Evolutionary conservation across 2,888 invertebrate species (phyloP).

Genomic region (Hololepta plana): DNA sequence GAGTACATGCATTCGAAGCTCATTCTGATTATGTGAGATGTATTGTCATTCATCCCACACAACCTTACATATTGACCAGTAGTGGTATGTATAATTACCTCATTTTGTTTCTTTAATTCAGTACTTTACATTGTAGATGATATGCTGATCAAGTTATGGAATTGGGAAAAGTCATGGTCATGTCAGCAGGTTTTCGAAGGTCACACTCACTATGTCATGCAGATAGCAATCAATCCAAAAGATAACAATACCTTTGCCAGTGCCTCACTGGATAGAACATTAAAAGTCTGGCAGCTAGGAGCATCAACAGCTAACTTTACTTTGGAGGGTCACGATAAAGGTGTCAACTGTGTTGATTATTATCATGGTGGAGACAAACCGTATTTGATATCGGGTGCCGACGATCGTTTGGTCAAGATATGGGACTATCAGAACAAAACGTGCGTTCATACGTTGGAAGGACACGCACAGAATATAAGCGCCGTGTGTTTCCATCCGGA

Average conservation of each 20-base stretch:
- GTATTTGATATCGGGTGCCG: conserved; percentile 95
- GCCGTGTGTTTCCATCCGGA: conserved; percentile 97
- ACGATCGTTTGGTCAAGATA: conserved; percentile 93
- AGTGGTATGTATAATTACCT: conserved; percentile 51
- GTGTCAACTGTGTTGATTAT: conserved; percentile 98
- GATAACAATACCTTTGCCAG: conserved; percentile 99
- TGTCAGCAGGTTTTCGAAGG: conserved; percentile 98
- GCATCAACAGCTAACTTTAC: conserved; percentile 97
- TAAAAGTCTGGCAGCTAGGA: conserved; percentile 97
- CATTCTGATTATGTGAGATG: conserved; percentile 96
- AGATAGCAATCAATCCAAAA: conserved; percentile 97
- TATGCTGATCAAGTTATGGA: conserved; percentile 97
- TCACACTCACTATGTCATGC: conserved; percentile 99
- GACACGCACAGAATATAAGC: conserved; percentile 92
- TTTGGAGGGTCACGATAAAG: conserved; percentile 94
- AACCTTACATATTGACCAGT: conserved; percentile 90
- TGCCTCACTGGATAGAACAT: conserved; percentile 93
- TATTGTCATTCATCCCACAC: conserved; percentile 93
- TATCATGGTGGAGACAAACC: conserved; percentile 99
- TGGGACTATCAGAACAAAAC: conserved; percentile 99
- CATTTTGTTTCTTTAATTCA: conserved; percentile 1
- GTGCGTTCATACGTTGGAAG: conserved; percentile 94
- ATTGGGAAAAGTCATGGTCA: conserved; percentile 98
- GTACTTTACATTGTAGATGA: conserved; percentile 53
- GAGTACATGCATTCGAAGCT: conserved; percentile 91